These are phyloP conservation scores for Atherinosoma microstoma DNA, from an alignment of 2,797 vertebrate genomes.

Conservation along the genomic window DNA sequence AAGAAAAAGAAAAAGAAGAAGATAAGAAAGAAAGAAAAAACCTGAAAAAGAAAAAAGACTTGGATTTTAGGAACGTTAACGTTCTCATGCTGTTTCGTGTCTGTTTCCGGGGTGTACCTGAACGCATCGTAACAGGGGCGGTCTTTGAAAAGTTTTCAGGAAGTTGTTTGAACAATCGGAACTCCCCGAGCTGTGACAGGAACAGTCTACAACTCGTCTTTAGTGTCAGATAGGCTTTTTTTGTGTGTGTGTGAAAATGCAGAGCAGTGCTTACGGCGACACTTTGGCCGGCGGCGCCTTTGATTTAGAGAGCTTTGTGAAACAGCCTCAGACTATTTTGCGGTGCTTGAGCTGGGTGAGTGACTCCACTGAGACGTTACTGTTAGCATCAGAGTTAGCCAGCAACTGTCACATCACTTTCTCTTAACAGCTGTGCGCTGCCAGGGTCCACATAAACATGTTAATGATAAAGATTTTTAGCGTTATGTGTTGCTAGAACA, in stretches of 20 bases:
- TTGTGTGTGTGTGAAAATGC: constrained; percentile 64
- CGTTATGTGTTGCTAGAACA: fast-evolving
- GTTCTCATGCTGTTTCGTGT: no score
- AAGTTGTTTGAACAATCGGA: constrained; percentile 17
- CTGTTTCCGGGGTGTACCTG: not conserved
- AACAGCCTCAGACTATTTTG: constrained; percentile 79
- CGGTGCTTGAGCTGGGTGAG: constrained; percentile 84
- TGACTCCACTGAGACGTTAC: constrained; percentile 36
- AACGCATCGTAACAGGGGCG: constrained; percentile 16
- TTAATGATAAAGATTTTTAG: fast-evolving
- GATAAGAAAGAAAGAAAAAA: no score
- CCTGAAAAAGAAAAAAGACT: no score
- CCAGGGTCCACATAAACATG: not conserved
- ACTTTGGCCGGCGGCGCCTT: constrained; percentile 83
- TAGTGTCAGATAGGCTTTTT: not conserved
- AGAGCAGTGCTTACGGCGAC: constrained; percentile 80
- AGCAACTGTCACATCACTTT: constrained; percentile 38
- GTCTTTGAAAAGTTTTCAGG: constrained; percentile 29
- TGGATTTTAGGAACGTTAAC: no score
- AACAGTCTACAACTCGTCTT: constrained; percentile 5
- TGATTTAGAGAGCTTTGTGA: constrained; percentile 70
- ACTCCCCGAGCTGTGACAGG: constrained; percentile 6
- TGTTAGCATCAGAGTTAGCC: constrained; percentile 44
- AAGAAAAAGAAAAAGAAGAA: no score
- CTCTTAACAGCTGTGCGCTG: constrained; percentile 59